Evolutionary conservation across 1,140 invertebrate genomes (phyloP), one percentile per base, ranked within the genome.

Genomic region (Bactericera cockerelli): DNA sequence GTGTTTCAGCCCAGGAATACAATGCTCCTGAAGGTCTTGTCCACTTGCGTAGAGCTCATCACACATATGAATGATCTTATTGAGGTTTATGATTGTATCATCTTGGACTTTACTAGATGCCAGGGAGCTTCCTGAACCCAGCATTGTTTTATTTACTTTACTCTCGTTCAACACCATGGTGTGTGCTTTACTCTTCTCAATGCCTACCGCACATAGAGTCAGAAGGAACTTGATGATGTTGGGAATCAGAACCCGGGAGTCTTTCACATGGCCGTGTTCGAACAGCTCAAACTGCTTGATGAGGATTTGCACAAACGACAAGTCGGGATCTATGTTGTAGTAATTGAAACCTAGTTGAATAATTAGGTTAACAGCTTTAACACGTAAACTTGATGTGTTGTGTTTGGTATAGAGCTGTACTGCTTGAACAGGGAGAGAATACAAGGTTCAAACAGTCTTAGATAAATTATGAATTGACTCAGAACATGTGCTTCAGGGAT

Each of bases 21-120:
- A 49, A n/a, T 49, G 42, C 22, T 16, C 22, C 22, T 49, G 42
- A 10, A 49, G n/a, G 22, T 49, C n/a, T n/a, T 49, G 42, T n/a
- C 42, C 42, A 49, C 42, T 49, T 49, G 42, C 42, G 19, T 49
- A 49, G 4, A 49, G 22, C 42, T 49, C 42, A n/a, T 49, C 42
- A 49, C 42, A 49, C 6, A 49, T 49, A n/a, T 49, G 42, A 19
- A 49, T 49, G n/a, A 49, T 49, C 22, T 49, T 49, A n/a, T 49
- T 49, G 22, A 49, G 6, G 22, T 4, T 6, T 4, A 49, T 49
- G 3, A 49, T n/a, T n/a, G 42, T 49, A 49, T 49, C 22, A n/a
- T 49, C 42, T 49, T 49, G 42, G 3, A 49, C 22, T 49, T 49
- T 49, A n/a, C 22, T 49, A n/a, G 4, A 10, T 22, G 42, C 42